Conservation (phyloP, 1,140 invertebrate species). For the Zaprionus taronus region DNA sequence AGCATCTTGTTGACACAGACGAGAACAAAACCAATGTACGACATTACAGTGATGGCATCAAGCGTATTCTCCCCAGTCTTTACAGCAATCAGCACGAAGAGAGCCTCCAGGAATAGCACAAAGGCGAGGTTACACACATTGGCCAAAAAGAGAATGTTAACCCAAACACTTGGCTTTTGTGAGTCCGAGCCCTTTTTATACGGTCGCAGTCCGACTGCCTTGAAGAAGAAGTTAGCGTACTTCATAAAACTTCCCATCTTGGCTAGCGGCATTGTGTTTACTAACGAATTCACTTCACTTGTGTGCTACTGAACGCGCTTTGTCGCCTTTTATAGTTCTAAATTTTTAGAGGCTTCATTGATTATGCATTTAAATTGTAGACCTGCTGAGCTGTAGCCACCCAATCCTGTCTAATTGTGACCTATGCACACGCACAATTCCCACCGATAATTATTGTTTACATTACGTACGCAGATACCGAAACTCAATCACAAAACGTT, state of each 20-base stretch:
- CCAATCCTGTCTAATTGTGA: slow-evolving; percentile 50
- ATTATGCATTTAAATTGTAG: slow-evolving; percentile 64
- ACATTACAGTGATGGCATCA: slow-evolving; percentile 65
- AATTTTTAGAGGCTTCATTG: slow-evolving; percentile 5
- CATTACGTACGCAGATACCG: slow-evolving; percentile 27
- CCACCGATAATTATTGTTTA: slow-evolving; percentile 65
- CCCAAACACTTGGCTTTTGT: slow-evolving; percentile 5
- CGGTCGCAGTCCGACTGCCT: slow-evolving; percentile 56
- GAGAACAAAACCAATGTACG: slow-evolving; percentile 71
- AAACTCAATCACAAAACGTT: slow-evolving; percentile 54
- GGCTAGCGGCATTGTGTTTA: not conserved
- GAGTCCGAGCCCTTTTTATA: slow-evolving; percentile 30
- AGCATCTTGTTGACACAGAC: slow-evolving; percentile 70
- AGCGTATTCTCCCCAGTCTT: slow-evolving; percentile 41
- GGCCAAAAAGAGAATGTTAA: slow-evolving; percentile 51
- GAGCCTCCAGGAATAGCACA: slow-evolving; percentile 35
- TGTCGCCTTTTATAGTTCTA: slow-evolving; percentile 32
- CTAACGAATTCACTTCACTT: not conserved
- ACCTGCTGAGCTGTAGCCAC: not conserved
- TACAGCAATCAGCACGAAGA: slow-evolving; percentile 54
- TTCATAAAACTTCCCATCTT: slow-evolving; percentile 63
- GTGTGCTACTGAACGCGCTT: not conserved
- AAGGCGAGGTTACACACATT: slow-evolving; percentile 56
- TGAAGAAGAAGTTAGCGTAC: slow-evolving; percentile 69
- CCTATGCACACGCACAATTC: slow-evolving; percentile 29